phyloP scores from a whole-genome alignment of 2,888 invertebrate species.

The Sympetrum striolatum region DNA sequence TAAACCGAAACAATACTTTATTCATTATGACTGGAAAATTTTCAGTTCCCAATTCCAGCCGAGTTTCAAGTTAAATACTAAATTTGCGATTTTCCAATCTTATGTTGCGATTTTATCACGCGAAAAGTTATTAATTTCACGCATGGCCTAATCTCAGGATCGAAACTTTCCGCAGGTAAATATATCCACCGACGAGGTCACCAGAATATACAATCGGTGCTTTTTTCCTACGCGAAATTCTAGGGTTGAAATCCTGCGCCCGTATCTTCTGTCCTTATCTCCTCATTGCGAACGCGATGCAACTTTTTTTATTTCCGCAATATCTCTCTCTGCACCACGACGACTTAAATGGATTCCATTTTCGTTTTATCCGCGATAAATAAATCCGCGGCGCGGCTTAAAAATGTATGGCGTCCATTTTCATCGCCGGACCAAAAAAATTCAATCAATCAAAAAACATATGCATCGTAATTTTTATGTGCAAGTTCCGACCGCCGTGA shows the following conservation, averaged over 20 bases:
- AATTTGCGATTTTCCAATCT: too few relatives aligned
- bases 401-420: conserved; percentile 40
- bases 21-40: too few relatives aligned
- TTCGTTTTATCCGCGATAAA: conserved; percentile 26
- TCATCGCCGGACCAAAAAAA: conserved; percentile 5
- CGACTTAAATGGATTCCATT: conserved; percentile 40
- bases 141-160: too few relatives aligned
- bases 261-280: not conserved
- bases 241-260: too few relatives aligned
- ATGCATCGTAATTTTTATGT: conserved; percentile 35
- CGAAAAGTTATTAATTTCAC: too few relatives aligned
- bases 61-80: too few relatives aligned
- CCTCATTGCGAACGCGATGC: not conserved
- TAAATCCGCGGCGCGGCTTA: conserved; percentile 25
- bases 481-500: not conserved
- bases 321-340: not conserved
- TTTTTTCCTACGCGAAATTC: not conserved
- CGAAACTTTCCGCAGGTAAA: not conserved
- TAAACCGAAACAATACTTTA: too few relatives aligned
- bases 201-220: not conserved
- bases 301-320: not conserved
- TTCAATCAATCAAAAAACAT: conserved; percentile 40
- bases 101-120: too few relatives aligned
- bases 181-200: not conserved
- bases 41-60: too few relatives aligned